Evolutionary conservation across 2,113 vertebrate genomes (phyloP), one percentile per base, ranked within the genome.

Genomic region (Ageneiosus marmoratus): DNA sequence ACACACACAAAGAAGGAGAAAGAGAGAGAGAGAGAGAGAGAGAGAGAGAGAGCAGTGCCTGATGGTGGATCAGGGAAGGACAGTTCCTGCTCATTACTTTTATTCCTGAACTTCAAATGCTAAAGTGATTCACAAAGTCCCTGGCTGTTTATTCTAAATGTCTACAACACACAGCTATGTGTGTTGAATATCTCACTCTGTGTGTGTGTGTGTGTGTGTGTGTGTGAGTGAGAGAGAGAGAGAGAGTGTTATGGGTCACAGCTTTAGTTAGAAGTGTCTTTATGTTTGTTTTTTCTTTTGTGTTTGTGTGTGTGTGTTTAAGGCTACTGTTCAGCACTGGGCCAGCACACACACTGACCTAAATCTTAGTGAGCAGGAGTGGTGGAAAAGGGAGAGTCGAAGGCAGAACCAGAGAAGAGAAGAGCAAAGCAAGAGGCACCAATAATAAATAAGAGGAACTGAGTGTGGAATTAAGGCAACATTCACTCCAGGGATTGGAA

Each of bases 61-160:
- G 53, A 29, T 22, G 16, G 16, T 65, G 81, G 74, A 60, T 83
- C 73, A 77, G 81, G 29, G 6, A 44, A 83, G 74, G 62, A 83
- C 34, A 51, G 51, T 27, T 20, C 29, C 29, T 27, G 34, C 20
- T 55, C 46, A 29, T 70, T 11, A 29, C 41, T 58, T 11, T 77
- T n/a, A 44, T 60, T 77, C 48, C 74, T 78, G 75, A 77, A 83
- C 60, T 84, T 12, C 27, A 72, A 79, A 79, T n/a, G 11, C 32
- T 50, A 29, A 32, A 27, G 13, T 63, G 56, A 65, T 56, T 83
- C 72, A 53, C 56, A 37, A 82, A 27, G 81, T 27, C 58, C 48
- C 73, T 16, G 51, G 16, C 3, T 2, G 37, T 11, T 82, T 24
- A 56, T 29, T 24, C 2, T 20, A 48, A 48, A 81, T 27, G 32